These are phyloP conservation scores for Tubulanus polymorphus DNA, from an alignment of 2,888 invertebrate species.

Conservation along the genomic window DNA sequence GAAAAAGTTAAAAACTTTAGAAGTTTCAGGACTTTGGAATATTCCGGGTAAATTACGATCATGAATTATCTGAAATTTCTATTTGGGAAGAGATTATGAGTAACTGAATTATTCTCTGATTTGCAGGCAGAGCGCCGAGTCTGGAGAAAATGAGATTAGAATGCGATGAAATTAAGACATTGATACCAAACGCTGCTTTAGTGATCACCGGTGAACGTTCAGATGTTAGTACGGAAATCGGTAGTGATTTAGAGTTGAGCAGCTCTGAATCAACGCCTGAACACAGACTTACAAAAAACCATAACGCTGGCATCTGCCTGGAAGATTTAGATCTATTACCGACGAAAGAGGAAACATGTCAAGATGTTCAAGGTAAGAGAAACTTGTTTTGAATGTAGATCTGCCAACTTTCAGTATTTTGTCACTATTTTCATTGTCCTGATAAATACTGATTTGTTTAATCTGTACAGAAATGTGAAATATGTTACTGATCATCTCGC, in stretches of 20 bases:
- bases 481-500: too few relatives aligned
- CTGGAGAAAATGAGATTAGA: constrained; percentile 40
- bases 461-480: too few relatives aligned
- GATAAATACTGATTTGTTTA: too few relatives aligned
- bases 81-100: background rate
- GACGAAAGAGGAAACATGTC: constrained; percentile 27
- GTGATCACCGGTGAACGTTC: background rate
- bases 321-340: constrained; percentile 37
- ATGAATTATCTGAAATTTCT: background rate
- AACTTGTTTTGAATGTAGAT: too few relatives aligned
- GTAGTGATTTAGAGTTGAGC: background rate
- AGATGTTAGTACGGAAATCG: background rate
- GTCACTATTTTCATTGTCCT: too few relatives aligned
- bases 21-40: constrained; percentile 51
- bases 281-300: background rate
- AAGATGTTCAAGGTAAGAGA: too few relatives aligned
- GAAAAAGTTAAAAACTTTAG: constrained; percentile 63
- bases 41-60: constrained; percentile 31
- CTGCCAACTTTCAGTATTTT: too few relatives aligned
- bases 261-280: background rate
- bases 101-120: background rate
- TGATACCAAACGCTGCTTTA: constrained; percentile 35
- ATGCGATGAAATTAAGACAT: constrained; percentile 42
- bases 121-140: constrained; percentile 28
- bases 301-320: constrained; percentile 14